phyloP scores from a whole-genome alignment of 2,888 invertebrate species.

The Allacma fusca region DNA sequence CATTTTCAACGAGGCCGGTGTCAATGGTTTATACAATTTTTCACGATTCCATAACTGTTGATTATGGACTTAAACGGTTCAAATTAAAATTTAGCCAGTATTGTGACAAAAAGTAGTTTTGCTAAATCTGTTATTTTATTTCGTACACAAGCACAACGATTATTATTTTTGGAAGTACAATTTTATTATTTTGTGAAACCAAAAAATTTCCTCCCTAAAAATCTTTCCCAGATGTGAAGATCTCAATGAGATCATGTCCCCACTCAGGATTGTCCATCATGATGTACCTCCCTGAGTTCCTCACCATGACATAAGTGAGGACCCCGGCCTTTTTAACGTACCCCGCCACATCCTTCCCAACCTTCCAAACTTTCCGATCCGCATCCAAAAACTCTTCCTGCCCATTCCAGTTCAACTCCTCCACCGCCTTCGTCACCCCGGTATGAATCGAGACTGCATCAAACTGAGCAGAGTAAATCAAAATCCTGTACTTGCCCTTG shows the following conservation, averaged over 20 bases:
- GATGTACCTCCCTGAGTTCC: not conserved
- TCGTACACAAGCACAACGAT: no score
- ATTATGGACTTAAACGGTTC: no score
- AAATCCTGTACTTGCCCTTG: conserved; percentile 70
- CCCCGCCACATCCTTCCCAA: conserved; percentile 74
- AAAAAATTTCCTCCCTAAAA: not conserved
- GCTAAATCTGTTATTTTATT: no score
- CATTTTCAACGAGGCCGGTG: no score
- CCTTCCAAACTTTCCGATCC: conserved; percentile 73
- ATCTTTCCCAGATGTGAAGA: not conserved
- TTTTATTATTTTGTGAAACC: not conserved
- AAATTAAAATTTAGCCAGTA: no score
- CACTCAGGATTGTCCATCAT: conserved; percentile 13
- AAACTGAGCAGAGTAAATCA: conserved; percentile 88
- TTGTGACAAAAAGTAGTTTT: no score
- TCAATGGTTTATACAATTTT: no score
- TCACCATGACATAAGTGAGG: conserved; percentile 75
- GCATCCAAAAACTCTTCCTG: conserved; percentile 74
- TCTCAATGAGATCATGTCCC: not conserved
- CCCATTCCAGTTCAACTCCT: conserved; percentile 74
- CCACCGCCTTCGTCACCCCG: conserved; percentile 79
- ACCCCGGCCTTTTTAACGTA: conserved; percentile 77
- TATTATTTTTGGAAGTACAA: no score
- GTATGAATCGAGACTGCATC: conserved; percentile 92
- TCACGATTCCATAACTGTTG: no score